These are phyloP conservation scores for Proisotoma minuta DNA, from an alignment of 2,888 invertebrate genomes.

Conservation along the genomic window DNA sequence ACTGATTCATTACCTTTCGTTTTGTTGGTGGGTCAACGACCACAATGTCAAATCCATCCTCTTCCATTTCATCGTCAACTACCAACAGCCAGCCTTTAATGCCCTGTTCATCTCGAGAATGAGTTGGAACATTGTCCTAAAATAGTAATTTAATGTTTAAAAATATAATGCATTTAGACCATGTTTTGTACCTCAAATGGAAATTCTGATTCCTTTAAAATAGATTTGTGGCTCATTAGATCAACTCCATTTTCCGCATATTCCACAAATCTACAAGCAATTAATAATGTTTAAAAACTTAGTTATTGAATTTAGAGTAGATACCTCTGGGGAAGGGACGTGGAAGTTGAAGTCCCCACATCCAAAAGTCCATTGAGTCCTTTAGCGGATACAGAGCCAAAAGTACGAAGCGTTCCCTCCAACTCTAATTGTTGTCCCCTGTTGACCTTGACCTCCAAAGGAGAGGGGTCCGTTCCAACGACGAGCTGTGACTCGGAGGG, in stretches of 20 bases:
- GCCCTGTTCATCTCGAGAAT: constrained; percentile 10
- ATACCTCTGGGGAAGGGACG: neutral
- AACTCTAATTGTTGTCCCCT: constrained; percentile 1
- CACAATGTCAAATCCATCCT: constrained; percentile 37
- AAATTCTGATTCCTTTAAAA: constrained; percentile 1
- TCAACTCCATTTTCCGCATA: constrained; percentile 4
- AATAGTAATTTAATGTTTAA: too few relatives aligned
- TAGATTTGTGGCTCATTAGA: constrained; percentile 7
- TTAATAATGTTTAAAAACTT: neutral
- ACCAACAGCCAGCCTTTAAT: constrained; percentile 19
- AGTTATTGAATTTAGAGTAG: neutral
- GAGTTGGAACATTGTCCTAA: neutral
- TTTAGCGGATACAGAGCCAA: constrained; percentile 20
- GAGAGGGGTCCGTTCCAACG: neutral
- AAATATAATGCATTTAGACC: too few relatives aligned
- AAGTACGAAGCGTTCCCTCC: too few relatives aligned
- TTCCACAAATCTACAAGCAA: constrained; percentile 6
- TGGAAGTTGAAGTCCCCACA: constrained; percentile 8
- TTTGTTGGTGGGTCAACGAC: constrained; percentile 20
- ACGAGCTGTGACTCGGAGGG: constrained; percentile 29
- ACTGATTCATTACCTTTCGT: neutral
- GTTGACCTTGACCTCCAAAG: constrained; percentile 19
- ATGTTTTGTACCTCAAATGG: constrained; percentile 5
- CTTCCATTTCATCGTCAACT: constrained; percentile 17
- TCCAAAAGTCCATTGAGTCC: constrained; percentile 12